Evolutionary conservation across 2,113 vertebrate genomes (phyloP), one percentile per base, ranked within the genome.

Genomic region (Gymnorhina tibicen): DNA sequence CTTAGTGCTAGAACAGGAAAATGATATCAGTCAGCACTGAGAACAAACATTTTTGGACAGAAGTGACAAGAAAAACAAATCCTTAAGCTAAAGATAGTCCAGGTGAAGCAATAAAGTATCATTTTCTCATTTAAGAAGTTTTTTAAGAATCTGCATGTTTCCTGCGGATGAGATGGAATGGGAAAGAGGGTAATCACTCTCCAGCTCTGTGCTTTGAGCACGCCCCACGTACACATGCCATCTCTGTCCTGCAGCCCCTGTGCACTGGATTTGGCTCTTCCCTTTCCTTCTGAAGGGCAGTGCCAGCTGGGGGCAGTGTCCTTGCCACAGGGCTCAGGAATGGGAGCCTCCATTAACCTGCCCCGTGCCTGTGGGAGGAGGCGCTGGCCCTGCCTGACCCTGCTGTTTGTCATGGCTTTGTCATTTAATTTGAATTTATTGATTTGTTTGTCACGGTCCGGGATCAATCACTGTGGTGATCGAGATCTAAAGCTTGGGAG

Each of bases 391-490:
- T 23, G 47, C 16, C 16, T 47, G 41, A 68, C 53, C 47, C 23
- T 41, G 47, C 39, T 82, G 28, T 58, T 77, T 66, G 63, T 55
- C 47, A 42, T 0, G 6, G 68, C 64, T 85, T 81, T 69, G 47
- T 85, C 9, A 72, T 86, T 93, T 87, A 53, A 85, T 89, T 87
- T 66, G 56, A 70, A 69, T 89, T 80, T 62, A 93, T 91, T 85
- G 85, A 82, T 66, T 78, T 70, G 78, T 90, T 87, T 79, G 35
- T 79, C 52, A 46, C 42, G 35, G 62, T 42, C 56, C 0, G 0
- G 33, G 52, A 82, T 72, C 69, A 62, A 23, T 49, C n/a, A 2
- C 52, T 18, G 33, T 0, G 0, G 35, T 42, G 76, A 47, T 55
- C 0, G 0, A 39, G 66, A 81, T 70, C 52, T 35, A 26, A 53